These are phyloP conservation scores for Fratercula arctica DNA, from an alignment of 2,797 vertebrate genomes.

Conservation along the genomic window DNA sequence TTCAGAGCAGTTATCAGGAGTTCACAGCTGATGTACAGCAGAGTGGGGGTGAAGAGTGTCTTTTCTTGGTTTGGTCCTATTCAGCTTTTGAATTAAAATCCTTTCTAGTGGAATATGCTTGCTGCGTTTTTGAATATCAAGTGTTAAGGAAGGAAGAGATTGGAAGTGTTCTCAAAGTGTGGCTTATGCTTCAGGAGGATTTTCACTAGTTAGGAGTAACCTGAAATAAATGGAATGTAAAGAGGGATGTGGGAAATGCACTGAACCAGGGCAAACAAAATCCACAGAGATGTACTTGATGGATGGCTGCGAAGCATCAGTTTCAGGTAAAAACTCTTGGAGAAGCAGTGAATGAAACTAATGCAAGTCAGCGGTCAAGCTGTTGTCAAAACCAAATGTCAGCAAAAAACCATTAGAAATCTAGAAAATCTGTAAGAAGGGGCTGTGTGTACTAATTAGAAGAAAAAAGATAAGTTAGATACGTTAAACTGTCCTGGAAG, in stretches of 20 bases:
- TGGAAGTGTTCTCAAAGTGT: background rate
- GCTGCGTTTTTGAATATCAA: accelerated
- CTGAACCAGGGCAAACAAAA: background rate
- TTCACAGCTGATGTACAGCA: background rate
- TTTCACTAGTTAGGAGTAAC: background rate
- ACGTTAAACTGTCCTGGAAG: background rate
- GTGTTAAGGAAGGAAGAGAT: background rate
- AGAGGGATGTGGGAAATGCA: background rate
- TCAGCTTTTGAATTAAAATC: background rate
- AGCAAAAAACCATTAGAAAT: background rate
- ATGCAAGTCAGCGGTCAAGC: background rate
- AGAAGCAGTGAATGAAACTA: background rate
- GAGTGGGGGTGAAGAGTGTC: background rate
- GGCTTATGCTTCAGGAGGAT: background rate
- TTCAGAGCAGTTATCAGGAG: background rate
- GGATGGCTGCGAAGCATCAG: background rate
- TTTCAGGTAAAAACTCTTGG: background rate
- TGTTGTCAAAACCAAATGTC: background rate
- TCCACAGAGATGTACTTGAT: background rate
- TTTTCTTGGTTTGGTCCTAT: background rate
- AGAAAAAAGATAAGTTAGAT: background rate
- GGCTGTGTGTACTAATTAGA: background rate
- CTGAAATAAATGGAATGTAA: background rate
- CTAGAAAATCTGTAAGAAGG: background rate
- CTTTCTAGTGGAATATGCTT: background rate